Evolutionary conservation across 2,888 invertebrate species (phyloP).

Genomic region (Yponomeuta malinellus): DNA sequence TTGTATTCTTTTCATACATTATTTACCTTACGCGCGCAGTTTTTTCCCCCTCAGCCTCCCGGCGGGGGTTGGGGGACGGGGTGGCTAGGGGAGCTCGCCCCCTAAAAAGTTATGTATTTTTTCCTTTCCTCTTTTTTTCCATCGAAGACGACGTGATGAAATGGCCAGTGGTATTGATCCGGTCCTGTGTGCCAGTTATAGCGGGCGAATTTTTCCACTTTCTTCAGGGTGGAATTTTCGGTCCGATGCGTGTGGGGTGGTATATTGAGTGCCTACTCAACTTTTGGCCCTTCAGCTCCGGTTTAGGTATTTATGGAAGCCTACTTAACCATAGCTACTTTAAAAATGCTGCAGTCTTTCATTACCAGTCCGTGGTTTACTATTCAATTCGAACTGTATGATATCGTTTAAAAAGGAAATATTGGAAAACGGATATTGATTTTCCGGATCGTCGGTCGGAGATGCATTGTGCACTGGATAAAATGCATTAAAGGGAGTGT

Average conservation of each 20-base stretch:
- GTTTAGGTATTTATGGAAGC: background rate
- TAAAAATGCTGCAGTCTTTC: no score
- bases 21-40: slow-evolving; percentile 39
- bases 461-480: no score
- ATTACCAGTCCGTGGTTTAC: no score
- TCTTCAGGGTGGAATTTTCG: background rate
- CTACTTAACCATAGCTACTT: no score
- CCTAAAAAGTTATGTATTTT: slow-evolving; percentile 76
- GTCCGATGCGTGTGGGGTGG: background rate
- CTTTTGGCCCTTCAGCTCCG: background rate
- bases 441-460: no score
- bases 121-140: slow-evolving; percentile 67
- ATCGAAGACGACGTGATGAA: slow-evolving; percentile 62
- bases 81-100: slow-evolving; percentile 49
- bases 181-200: slow-evolving; percentile 17
- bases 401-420: no score
- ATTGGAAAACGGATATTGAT: no score
- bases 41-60: slow-evolving; percentile 25
- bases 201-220: slow-evolving; percentile 7
- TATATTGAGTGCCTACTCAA: background rate
- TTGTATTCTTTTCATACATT: slow-evolving; percentile 50
- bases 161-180: slow-evolving; percentile 69
- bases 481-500: no score
- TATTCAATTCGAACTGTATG: no score
- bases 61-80: slow-evolving; percentile 27